Conservation (phyloP, 1,140 invertebrate genomes). For the Aphelinus atriplicis region DNA sequence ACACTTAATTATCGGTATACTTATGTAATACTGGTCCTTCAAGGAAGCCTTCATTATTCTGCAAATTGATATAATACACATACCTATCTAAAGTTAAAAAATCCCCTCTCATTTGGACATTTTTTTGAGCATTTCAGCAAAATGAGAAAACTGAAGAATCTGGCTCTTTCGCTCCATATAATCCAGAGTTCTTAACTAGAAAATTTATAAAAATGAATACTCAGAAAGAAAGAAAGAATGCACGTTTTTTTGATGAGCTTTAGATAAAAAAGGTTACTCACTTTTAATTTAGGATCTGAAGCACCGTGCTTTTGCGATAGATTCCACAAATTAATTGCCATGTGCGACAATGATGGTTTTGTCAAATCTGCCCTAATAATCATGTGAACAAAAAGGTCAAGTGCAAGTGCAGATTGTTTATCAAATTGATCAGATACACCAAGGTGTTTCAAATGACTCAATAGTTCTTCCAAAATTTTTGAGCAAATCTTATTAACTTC, state of each 20-base stretch:
- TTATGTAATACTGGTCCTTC: conserved; percentile 22
- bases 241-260: background rate
- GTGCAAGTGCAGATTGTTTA: conserved; percentile 74
- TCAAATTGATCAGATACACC: conserved; percentile 70
- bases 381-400: conserved; percentile 81
- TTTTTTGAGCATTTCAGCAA: conserved; percentile 54
- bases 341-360: conserved; percentile 68
- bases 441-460: conserved; percentile 76
- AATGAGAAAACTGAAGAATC: conserved; percentile 52
- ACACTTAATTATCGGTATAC: conserved; percentile 9
- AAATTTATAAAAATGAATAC: conserved; percentile 5
- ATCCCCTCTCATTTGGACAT: conserved; percentile 42
- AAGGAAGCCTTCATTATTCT: conserved; percentile 26
- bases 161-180: conserved; percentile 57
- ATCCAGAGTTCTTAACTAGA: conserved; percentile 51
- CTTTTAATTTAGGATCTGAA: conserved; percentile 66
- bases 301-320: conserved; percentile 73
- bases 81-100: conserved; percentile 17
- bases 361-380: conserved; percentile 76
- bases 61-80: conserved; percentile 15
- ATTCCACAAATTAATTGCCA: conserved; percentile 83
- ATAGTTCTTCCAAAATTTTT: conserved; percentile 80
- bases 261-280: conserved; percentile 47
- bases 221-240: background rate
- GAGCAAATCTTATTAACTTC: conserved; percentile 84